Base-by-base conservation (phyloP, 1,140 invertebrate genomes). In the Akabosia matsudoensis region DNA sequence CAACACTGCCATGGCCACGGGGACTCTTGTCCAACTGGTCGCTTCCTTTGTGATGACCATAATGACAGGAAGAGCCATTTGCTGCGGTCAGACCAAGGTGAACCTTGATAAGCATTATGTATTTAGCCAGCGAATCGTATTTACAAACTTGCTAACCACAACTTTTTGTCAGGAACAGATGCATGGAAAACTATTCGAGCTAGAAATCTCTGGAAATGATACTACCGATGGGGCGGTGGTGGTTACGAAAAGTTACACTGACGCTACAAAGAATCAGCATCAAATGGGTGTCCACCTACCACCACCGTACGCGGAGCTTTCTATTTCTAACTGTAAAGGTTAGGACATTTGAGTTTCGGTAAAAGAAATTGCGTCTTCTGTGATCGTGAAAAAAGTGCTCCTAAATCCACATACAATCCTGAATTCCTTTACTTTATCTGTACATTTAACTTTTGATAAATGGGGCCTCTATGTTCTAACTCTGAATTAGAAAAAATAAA, bases 171-270 rank as follows among this genome's bases (percentile, higher is more conserved):
- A 10, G 7, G 37, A 18, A 45, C 18, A 45, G 37, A 45, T 45
- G 54, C 24, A 67, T 56, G 61, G 61, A 28, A 67, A 67, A n/a
- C 26, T 67, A 2, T 67, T 67, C n/a, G 61, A 67, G n/a, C 28
- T 67, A 7, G 61, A 67, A 30, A 67, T 67, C 28, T 24, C 61
- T 30, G 61, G 61, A 67, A 67, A 30, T n/a, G 61, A 67, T 14
- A 67, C 3, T n/a, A 30, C 61, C 3, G 61, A 67, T 31, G 61
- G 24, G n/a, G n/a, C 31, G 10, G 61, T 7, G 1, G 61, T 67
- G 4, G 13, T 67, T 7, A 4, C 22, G 61, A 28, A 67, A 30
- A 67, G 28, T 31, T n/a, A n/a, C n/a, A n/a, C n/a, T n/a, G n/a
- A n/a, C n/a, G n/a, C 22, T 31, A 3, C 61, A 31, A 10, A 30